Evolutionary conservation across 2,797 vertebrate species (phyloP).

Genomic region (Ptychobarbus kaznakovi): DNA sequence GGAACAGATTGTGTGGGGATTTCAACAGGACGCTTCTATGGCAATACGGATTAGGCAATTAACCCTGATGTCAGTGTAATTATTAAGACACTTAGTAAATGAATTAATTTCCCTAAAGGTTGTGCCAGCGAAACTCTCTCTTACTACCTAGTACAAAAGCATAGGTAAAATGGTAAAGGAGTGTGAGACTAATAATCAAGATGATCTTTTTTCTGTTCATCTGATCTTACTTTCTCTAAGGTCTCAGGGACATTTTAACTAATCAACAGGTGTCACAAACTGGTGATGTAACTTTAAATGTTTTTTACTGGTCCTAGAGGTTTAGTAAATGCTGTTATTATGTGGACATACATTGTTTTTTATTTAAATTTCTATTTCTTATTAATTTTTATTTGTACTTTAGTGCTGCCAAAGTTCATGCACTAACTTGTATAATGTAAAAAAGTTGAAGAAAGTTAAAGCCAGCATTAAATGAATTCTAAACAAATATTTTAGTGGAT

Average conservation of each 20-base stretch:
- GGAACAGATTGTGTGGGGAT: constrained; percentile 92
- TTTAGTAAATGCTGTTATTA: not conserved
- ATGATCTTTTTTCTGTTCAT: constrained; percentile 18
- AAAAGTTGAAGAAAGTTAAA: not conserved
- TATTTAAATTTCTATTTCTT: not conserved
- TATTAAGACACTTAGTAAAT: constrained; percentile 96
- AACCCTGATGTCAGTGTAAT: constrained; percentile 97
- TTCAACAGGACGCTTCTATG: constrained; percentile 82
- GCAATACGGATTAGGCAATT: constrained; percentile 97
- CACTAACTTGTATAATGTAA: not conserved
- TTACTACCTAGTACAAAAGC: constrained; percentile 71
- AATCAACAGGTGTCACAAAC: constrained; percentile 32
- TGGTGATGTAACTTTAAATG: not conserved
- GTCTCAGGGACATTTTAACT: constrained; percentile 6
- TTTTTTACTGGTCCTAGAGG: not conserved
- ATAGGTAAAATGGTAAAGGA: constrained; percentile 60
- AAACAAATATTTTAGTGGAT: not conserved
- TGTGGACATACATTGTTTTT: not conserved
- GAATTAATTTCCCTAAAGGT: constrained; percentile 95
- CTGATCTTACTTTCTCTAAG: constrained; percentile 1
- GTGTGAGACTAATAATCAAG: not conserved
- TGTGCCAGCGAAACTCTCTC: constrained; percentile 80
- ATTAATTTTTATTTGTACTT: not conserved
- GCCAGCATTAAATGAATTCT: not conserved
- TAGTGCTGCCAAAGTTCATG: not conserved